Base-by-base conservation (phyloP, 2,888 invertebrate genomes). In the Penaeus monodon region DNA sequence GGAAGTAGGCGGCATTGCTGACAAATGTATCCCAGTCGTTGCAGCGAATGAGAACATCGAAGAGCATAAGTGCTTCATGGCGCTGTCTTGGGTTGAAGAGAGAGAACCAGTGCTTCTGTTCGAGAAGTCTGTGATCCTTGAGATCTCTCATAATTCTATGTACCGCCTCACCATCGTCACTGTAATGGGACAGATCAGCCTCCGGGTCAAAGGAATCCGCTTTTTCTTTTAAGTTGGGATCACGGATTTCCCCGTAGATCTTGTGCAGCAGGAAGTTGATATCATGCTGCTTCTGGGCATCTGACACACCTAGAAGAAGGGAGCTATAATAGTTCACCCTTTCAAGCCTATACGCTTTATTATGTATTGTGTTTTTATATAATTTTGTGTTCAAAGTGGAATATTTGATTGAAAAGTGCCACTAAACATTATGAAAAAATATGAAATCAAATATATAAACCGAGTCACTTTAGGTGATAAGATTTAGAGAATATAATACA, bases 61-160 rank as follows among this genome's bases (percentile, higher is more conserved):
- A 95, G 38, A 96, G 92, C 10, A 94, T 94, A 10, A 94, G 92
- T 20, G 94, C 95, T 91, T 96, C 95, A 91, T 94, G 93, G 81
- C 94, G 93, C 88, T 96, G 95, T 74, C 93, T 92, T 84, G 94
- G 93, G 91, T 95, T 93, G 91, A 94, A 94, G 91, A 94, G 93
- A 27, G 95, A 38, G 33, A 38, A 38, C 33, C 33, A 38, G 33
- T 38, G 33, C 4, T 38, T 38, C 33, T 38, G 33, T 74, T 93
- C 93, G 1, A 95, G 95, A 73, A 95, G 92, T 89, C 94, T 92
- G 68, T 94, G 94, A 68, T 94, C 91, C 83, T 94, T 93, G 91
- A 94, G 94, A 90, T 94, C 92, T 64, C 93, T 92, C 17, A 93
- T 92, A 91, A 94, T 95, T 89, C 94, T 93, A 89, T 93, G 94